Evolutionary conservation across 2,113 vertebrate species (phyloP).

Genomic region (Platichthys stellatus): DNA sequence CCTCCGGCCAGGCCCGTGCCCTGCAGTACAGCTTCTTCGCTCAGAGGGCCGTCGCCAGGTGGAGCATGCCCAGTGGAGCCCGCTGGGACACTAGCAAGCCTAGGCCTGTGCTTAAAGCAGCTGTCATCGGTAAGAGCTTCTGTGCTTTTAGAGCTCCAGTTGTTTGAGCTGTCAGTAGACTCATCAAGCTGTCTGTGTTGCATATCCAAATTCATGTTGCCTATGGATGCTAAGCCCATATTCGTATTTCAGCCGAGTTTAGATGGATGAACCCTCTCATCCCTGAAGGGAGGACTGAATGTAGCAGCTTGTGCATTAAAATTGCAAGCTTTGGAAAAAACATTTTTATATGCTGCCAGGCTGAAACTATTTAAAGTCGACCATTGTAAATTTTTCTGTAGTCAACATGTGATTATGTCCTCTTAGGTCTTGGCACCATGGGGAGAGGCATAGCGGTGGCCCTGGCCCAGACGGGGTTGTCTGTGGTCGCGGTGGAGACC

Average conservation of each 20-base stretch:
- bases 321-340: slow-evolving; percentile 38
- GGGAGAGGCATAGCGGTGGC: slow-evolving; percentile 89
- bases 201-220: slow-evolving; percentile 38
- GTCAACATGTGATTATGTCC: slow-evolving; percentile 25
- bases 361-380: slow-evolving; percentile 8
- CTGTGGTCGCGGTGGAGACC: slow-evolving; percentile 89
- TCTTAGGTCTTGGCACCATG: slow-evolving; percentile 93
- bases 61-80: slow-evolving; percentile 84
- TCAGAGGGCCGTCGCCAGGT: slow-evolving; percentile 82
- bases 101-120: slow-evolving; percentile 80
- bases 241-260: slow-evolving; percentile 45
- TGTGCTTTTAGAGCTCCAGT: slow-evolving; percentile 29
- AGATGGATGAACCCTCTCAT: slow-evolving; percentile 50
- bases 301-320: slow-evolving; percentile 66
- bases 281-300: slow-evolving; percentile 48
- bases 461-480: slow-evolving; percentile 85
- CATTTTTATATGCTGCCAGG: slow-evolving; percentile 12
- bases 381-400: slow-evolving; percentile 9
- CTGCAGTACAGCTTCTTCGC: slow-evolving; percentile 91
- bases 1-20: slow-evolving; percentile 87
- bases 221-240: slow-evolving; percentile 11
- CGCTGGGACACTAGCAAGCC: slow-evolving; percentile 85
- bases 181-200: slow-evolving; percentile 36
- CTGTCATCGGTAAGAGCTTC: slow-evolving; percentile 88
- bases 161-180: slow-evolving; percentile 24